phyloP scores from a whole-genome alignment of 2,797 vertebrate genomes.

The Menidia menidia region DNA sequence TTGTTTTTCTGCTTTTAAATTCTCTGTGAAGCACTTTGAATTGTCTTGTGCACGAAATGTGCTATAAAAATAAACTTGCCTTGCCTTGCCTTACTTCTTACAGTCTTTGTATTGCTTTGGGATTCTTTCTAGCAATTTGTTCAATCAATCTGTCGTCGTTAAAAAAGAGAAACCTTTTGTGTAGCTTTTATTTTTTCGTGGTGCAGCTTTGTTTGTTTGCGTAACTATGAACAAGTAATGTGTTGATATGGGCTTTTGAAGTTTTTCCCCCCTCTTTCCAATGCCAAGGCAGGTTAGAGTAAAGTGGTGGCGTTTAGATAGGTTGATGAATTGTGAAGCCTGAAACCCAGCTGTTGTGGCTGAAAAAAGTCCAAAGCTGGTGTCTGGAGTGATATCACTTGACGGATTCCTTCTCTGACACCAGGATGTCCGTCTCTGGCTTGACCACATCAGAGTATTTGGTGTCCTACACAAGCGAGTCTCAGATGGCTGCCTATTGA shows the following conservation, averaged over 20 bases:
- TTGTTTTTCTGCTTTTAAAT: no score
- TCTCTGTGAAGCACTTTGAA: no score
- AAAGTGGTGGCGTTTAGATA: constrained; percentile 1
- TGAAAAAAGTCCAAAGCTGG: constrained; percentile 44
- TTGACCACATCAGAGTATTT: constrained; percentile 67
- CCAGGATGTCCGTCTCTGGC: constrained; percentile 74
- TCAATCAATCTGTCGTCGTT: no score
- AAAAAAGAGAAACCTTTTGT: no score
- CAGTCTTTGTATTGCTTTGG: background rate
- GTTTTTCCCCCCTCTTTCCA: constrained; percentile 11
- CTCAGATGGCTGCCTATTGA: constrained; percentile 75
- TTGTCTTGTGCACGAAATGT: no score
- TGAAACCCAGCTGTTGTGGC: constrained; percentile 52
- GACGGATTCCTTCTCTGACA: constrained; percentile 69
- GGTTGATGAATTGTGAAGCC: constrained; percentile 35
- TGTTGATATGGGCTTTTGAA: constrained; percentile 12
- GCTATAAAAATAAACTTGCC: no score
- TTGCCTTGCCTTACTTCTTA: background rate
- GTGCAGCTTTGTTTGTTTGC: background rate
- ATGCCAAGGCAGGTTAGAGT: constrained; percentile 29
- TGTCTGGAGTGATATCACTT: constrained; percentile 69
- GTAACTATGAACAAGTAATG: constrained; percentile 7
- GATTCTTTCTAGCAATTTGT: background rate
- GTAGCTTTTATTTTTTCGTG: background rate
- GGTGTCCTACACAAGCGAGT: constrained; percentile 65